Base-by-base conservation (phyloP, 2,113 vertebrate genomes). In the Sander vitreus region DNA sequence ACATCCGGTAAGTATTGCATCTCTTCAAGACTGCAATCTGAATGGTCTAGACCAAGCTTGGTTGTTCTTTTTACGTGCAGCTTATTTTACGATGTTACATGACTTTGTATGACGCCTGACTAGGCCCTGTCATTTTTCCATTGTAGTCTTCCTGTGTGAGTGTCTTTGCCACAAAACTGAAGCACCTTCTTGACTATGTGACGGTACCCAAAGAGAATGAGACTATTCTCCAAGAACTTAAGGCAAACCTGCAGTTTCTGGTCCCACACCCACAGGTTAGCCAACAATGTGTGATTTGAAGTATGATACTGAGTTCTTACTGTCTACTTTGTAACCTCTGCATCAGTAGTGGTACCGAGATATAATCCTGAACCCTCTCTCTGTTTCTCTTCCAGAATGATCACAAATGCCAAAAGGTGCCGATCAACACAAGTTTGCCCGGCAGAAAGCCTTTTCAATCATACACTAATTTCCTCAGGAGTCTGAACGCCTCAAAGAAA, bases 171-270 rank as follows among this genome's bases (percentile, higher is more conserved):
- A 6, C 0, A 0, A 2, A 74, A 8, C 81, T 93, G 47, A 2
- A 4, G 2, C 0, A 6, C 0, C 1, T 86, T 36, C 89, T 94
- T 0, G 0, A 3, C 4, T 64, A 66, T 1, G 11, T 89, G 45
- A 66, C 0, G 0, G 30, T 73, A 6, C 2, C 1, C 0, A 0
- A 6, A 0, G 0, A 7, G 0, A 0, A 1, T 0, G 0, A 12
- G 1, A 0, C 12, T 1, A 1, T 16, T 39, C 5, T 82, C 1
- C 0, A 0, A 8, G 21, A 21, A 19, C 81, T 93, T 2, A 0
- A 25, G 7, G 0, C 0, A 0, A 80, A 81, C 57, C 51, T 92
- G 5, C 0, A 27, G 0, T 0, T 0, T 4, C 45, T 84, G 43
- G 1, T 0, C 30, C 0, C 0, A 11, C 0, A 3, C 5, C 1